These are phyloP conservation scores for Sylvia atricapilla DNA, from an alignment of 2,113 vertebrate genomes.

Conservation along the genomic window DNA sequence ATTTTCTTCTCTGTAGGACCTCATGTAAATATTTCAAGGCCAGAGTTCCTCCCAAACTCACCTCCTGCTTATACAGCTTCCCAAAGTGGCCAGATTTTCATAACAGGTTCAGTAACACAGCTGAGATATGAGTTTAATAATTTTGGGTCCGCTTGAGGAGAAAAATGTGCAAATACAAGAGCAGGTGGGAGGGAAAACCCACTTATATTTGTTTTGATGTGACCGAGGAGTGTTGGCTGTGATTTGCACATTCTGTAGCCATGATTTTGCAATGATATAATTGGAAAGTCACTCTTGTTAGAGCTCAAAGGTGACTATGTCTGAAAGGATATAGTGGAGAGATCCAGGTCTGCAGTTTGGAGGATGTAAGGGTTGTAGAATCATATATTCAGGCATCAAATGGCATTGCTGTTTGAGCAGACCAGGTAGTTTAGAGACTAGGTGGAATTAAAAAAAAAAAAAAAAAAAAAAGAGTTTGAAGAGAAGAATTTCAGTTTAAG, in stretches of 20 bases:
- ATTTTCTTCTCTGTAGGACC: not conserved
- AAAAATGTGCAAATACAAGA: not conserved
- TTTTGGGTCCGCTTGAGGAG: not conserved
- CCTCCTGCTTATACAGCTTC: not conserved
- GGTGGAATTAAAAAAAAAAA: not conserved
- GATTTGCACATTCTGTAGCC: not conserved
- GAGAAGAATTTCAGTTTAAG: not conserved
- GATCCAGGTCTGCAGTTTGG: not conserved
- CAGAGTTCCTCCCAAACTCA: not conserved
- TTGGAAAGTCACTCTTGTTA: not conserved
- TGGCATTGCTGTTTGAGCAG: not conserved
- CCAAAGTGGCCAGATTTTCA: not conserved
- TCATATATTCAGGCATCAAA: not conserved
- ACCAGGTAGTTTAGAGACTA: not conserved
- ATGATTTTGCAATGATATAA: rapidly evolving
- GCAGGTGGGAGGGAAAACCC: not conserved
- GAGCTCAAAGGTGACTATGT: not conserved
- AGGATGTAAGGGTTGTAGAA: not conserved
- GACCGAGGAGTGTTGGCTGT: not conserved
- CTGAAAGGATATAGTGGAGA: not conserved
- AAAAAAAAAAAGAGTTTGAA: not conserved
- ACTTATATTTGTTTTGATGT: not conserved
- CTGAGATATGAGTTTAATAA: not conserved
- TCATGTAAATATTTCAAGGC: not conserved
- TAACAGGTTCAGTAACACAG: not conserved